Evolutionary conservation across 2,888 invertebrate genomes (phyloP).

Genomic region (Xiphydria camelus): DNA sequence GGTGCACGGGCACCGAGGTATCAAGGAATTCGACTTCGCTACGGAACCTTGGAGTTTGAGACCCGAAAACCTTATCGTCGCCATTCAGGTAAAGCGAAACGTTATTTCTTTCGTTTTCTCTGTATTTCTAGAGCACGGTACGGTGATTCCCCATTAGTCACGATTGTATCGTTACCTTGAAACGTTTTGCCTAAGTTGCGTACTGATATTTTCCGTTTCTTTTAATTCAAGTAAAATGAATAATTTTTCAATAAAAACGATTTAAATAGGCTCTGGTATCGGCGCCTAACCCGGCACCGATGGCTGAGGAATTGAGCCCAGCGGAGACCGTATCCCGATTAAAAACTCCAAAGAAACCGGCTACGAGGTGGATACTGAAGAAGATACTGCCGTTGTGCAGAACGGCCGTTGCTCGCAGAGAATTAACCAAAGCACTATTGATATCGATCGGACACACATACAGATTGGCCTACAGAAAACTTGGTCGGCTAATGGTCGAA

Average conservation of each 20-base stretch:
- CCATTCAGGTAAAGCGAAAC: conserved; percentile 61
- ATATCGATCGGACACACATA: conserved; percentile 64
- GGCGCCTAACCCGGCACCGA: neutral
- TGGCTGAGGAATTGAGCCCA: conserved; percentile 38
- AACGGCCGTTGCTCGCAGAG: conserved; percentile 66
- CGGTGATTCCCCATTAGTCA: too few relatives aligned
- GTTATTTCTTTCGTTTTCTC: conserved; percentile 16
- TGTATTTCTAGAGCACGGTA: too few relatives aligned
- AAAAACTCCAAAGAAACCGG: conserved; percentile 59
- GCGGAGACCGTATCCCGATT: conserved; percentile 61
- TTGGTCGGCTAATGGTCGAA: conserved; percentile 64
- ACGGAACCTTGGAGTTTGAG: conserved; percentile 70
- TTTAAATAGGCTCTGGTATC: neutral
- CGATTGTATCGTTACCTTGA: too few relatives aligned
- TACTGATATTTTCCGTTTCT: too few relatives aligned
- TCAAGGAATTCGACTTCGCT: conserved; percentile 71
- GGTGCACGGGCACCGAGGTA: conserved; percentile 72
- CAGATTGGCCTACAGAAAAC: conserved; percentile 62
- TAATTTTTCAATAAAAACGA: too few relatives aligned
- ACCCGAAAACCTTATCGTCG: conserved; percentile 65
- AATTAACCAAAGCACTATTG: conserved; percentile 68
- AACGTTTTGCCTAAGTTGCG: too few relatives aligned
- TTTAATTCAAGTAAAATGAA: too few relatives aligned
- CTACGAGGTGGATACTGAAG: conserved; percentile 63
- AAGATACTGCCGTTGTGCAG: conserved; percentile 67